Percentiles rank a stretch among this genome's conserved stretches.
Evolutionary conservation across 2,888 invertebrate species (phyloP).

Genomic region (Cecidostiba fungosa): DNA sequence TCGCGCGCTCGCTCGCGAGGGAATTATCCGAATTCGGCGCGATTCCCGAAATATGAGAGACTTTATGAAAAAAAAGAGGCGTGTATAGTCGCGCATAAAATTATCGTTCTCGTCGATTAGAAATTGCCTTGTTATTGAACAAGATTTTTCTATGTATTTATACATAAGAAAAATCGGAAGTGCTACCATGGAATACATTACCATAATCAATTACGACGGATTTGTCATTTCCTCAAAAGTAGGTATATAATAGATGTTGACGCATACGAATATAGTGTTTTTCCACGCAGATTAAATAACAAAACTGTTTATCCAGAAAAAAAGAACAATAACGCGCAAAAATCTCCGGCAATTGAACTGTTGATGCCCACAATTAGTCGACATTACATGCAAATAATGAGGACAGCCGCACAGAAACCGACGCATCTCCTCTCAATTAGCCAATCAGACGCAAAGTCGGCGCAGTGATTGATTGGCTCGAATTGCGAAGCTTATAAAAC

Average conservation of each 20-base stretch:
- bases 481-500: conserved; percentile 41
- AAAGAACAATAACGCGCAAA: not conserved
- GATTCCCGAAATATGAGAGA: conserved; percentile 2
- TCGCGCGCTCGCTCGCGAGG: not conserved
- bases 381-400: conserved; percentile 52
- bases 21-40: conserved; percentile 42
- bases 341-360: conserved; percentile 53
- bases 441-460: conserved; percentile 58
- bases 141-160: not conserved
- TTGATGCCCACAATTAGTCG: conserved; percentile 53
- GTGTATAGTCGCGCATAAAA: conserved; percentile 33
- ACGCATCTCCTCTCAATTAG: conserved; percentile 44
- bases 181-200: not conserved
- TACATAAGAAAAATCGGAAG: not conserved
- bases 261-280: not conserved
- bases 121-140: conserved; percentile 24
- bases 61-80: not conserved
- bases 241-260: not conserved
- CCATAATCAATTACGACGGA: not conserved
- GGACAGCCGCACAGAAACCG: not conserved
- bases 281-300: not conserved
- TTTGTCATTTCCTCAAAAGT: not conserved
- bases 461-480: conserved; percentile 61
- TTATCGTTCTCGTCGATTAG: conserved; percentile 3
- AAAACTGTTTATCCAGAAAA: not conserved